Base-by-base conservation (phyloP, 2,113 vertebrate genomes). In the Lagenorhynchus albirostris region DNA sequence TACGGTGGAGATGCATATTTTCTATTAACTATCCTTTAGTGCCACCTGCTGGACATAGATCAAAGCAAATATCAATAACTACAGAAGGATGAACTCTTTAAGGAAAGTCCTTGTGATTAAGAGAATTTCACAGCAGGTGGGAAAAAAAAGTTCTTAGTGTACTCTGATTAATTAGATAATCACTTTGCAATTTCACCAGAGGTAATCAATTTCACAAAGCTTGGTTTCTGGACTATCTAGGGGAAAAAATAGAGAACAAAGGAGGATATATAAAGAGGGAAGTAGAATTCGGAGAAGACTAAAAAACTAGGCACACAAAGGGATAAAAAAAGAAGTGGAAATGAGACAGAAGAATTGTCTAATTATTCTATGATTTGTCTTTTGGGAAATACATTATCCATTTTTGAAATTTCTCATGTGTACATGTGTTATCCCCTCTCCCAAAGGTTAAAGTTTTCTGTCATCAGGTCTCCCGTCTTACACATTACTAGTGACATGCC, bases 11-110 rank as follows among this genome's bases (percentile, higher is more conserved):
- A 2, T 0, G 0, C 4, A 0, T 31, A 41, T 26, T 79, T 73
- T 89, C 26, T 77, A 92, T 94, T 73, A 84, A 60, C 65, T 96
- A 85, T 97, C 94, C 86, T 96, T 88, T 84, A 77, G 87, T 38
- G 80, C 96, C 98, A 97, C 50, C 97, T 98, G 87, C 97, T 98
- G 98, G 97, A 85, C 3, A 58, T 1, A 85, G 29, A 47, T 33
- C 23, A 55, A 50, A 94, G 50, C 5, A 70, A 65, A 3, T 58
- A 58, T 58, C 55, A 21, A 58, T 53, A 18, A 58, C 55, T 36
- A 2, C 4, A 41, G 63, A 79, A 65, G 4, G 62, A 62, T 18
- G 65, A 36, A 8, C 20, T 9, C 31, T 47, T 31, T 14, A 47
- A 50, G 36, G 68, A 47, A 82, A 44, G 9, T 82, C 50, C 41